A percentile compares a stretch with the other conserved stretches of the same genome.
These are phyloP conservation scores for Scelioninae gen. 2 DNA, from an alignment of 2,888 invertebrate genomes.

Conservation along the genomic window DNA sequence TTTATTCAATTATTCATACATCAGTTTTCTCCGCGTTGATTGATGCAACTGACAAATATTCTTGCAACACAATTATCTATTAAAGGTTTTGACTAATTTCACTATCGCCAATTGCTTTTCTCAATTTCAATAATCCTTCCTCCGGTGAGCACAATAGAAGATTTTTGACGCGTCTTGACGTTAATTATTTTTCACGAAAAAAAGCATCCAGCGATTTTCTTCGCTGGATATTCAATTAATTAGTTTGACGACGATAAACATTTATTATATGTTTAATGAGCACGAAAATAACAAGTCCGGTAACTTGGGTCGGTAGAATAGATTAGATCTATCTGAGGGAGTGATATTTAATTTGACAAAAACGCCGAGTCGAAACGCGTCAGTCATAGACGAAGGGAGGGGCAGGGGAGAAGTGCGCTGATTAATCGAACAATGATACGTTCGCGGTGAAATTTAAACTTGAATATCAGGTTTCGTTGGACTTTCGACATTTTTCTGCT, in stretches of 20 bases:
- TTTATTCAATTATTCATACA: too few relatives aligned
- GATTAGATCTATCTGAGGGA: conserved; percentile 24
- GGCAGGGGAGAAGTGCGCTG: conserved; percentile 7
- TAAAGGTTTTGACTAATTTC: too few relatives aligned
- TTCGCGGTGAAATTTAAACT: conserved; percentile 35
- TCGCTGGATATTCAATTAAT: conserved; percentile 3
- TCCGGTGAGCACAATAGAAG: too few relatives aligned
- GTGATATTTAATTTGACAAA: conserved; percentile 14
- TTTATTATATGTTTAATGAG: conserved; percentile 22
- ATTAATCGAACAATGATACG: conserved; percentile 43
- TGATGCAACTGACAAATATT: too few relatives aligned
- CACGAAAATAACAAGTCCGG: background rate
- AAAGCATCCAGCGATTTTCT: too few relatives aligned
- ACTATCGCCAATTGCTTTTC: too few relatives aligned
- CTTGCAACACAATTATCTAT: too few relatives aligned
- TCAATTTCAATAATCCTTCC: too few relatives aligned
- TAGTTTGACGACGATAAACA: conserved; percentile 5
- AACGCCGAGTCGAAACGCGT: conserved; percentile 12
- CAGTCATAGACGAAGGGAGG: too few relatives aligned
- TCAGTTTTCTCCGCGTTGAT: too few relatives aligned
- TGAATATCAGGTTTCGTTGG: conserved; percentile 44
- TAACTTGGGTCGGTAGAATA: background rate
- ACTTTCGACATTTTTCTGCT: conserved; percentile 25
- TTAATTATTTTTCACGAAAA: too few relatives aligned
- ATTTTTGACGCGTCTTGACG: too few relatives aligned